phyloP scores from a whole-genome alignment of 1,140 invertebrate species.

The Melanaphis sacchari region DNA sequence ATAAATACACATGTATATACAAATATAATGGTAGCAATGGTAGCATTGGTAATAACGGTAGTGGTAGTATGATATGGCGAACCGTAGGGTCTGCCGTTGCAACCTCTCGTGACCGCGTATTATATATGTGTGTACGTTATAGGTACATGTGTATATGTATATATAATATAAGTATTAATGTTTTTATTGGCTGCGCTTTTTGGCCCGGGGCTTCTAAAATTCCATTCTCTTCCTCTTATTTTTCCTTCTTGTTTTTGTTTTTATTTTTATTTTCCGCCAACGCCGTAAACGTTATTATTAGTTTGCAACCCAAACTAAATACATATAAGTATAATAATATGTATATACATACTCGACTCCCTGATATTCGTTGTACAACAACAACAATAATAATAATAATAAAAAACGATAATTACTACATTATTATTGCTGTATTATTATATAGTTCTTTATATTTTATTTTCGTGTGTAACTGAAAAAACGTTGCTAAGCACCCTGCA shows the following conservation, averaged over 20 bases:
- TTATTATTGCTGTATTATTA: neutral
- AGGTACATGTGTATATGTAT: neutral
- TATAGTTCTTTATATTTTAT: neutral
- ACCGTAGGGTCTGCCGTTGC: neutral
- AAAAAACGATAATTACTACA: neutral
- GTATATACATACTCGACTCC: neutral
- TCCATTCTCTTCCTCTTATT: neutral
- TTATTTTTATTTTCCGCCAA: neutral
- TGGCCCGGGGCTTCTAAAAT: constrained; percentile 27
- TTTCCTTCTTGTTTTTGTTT: constrained; percentile 1
- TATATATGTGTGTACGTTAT: neutral
- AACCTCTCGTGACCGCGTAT: neutral
- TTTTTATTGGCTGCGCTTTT: constrained; percentile 36
- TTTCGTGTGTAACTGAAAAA: neutral
- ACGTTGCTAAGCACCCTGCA: no score
- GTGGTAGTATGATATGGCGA: neutral
- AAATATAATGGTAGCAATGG: neutral
- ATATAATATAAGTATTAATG: neutral
- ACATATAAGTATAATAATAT: neutral
- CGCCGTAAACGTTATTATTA: neutral
- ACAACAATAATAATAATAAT: neutral
- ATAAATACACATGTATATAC: neutral
- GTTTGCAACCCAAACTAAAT: neutral
- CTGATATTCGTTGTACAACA: neutral
- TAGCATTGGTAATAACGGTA: neutral